Evolutionary conservation across 2,888 invertebrate genomes (phyloP), one percentile per base, ranked within the genome.

Genomic region (Plebejus argus): DNA sequence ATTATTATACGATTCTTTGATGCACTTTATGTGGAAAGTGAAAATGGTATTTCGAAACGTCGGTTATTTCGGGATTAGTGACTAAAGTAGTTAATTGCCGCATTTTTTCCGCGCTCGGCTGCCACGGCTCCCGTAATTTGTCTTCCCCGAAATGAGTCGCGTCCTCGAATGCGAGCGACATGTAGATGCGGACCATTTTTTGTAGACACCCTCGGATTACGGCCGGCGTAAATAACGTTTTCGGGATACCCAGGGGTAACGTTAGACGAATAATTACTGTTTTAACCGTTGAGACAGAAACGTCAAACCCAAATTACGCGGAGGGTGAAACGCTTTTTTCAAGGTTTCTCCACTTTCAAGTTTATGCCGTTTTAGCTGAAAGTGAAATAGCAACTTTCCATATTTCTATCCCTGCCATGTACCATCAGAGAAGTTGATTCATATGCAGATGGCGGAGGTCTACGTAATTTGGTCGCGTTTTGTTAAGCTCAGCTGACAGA

Each of bases 61-160:
- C 82, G 83, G 88, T 87, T 91, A 92, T 92, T 91, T 88, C 87
- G 82, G 88, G 87, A 83, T 84, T 84, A 83, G 84, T 85, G 83
- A 85, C 85, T 88, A 86, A 77, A 78, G 80, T 87, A 86, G 91
- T 93, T 94, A 94, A 93, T 93, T 94, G 93, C 92, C 88, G 90
- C 89, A 89, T 92, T 93, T 93, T 93, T 93, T 91, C 88, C 87
- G 86, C 87, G 89, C 89, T 85, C 88, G 87, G 85, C 90, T 89
- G 90, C 88, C 89, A 86, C 84, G 88, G 90, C 90, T 92, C 91
- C 89, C 84, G 93, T 93, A 91, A 94, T 94, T 94, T 94, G 93
- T 94, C 93, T 94, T 94, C 93, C 85, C 85, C 92, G 93, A 94
- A 94, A 94, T 93, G 93, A 93, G 93, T 89, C 93, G 92, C 91